A percentile compares a stretch with the other conserved stretches of the same genome.
Evolutionary conservation across 2,113 vertebrate genomes (phyloP).

Genomic region (Sylvilagus bachmani): DNA sequence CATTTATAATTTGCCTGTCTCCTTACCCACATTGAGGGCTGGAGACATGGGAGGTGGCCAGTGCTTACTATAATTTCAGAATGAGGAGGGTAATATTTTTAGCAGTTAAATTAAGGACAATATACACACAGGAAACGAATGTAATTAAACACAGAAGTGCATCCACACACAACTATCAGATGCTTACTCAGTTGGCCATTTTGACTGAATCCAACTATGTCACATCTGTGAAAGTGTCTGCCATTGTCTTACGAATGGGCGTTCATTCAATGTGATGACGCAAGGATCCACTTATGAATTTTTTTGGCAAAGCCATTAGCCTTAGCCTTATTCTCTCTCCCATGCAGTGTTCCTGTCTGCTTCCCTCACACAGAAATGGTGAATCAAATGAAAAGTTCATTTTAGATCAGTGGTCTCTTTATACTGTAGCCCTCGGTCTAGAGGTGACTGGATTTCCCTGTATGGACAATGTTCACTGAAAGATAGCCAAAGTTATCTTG

Average conservation of each 20-base stretch:
- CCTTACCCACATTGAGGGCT: not conserved
- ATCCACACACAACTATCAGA: not conserved
- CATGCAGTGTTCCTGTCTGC: fast-evolving
- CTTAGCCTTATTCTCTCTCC: not conserved
- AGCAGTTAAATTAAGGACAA: not conserved
- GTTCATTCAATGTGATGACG: not conserved
- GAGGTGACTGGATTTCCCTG: not conserved
- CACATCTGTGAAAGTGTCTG: not conserved
- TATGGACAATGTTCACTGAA: not conserved
- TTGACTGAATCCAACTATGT: not conserved
- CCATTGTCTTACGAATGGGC: not conserved
- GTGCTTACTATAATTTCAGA: not conserved
- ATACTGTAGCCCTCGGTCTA: not conserved
- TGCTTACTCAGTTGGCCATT: not conserved
- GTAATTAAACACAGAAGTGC: not conserved
- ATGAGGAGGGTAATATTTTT: too few species aligned
- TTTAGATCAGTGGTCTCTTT: not conserved
- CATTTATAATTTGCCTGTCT: not conserved
- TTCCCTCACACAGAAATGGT: not conserved
- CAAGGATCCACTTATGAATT: not conserved
- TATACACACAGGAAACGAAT: not conserved
- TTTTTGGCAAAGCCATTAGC: not conserved
- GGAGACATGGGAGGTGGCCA: not conserved
- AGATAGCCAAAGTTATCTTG: not conserved
- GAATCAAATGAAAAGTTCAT: not conserved